Base-by-base conservation (phyloP, 1,140 invertebrate species). In the Conus ventricosus region DNA sequence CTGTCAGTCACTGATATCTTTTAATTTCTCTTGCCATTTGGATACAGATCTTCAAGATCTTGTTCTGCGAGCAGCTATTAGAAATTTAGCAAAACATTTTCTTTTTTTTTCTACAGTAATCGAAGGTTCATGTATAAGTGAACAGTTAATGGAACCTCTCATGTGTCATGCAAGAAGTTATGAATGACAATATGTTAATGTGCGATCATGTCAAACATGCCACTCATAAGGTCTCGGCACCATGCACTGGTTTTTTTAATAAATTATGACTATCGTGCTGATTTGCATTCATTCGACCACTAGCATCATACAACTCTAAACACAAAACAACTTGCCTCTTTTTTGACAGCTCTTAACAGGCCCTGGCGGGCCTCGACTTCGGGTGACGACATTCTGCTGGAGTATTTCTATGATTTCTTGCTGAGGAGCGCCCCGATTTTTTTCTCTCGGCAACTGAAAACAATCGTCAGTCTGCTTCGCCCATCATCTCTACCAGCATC, bases 341-440 rank as follows among this genome's bases (percentile, higher is more conserved):
- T 97, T 95, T 98, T 98, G 23, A 98, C 97, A 91, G 96, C 96
- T 80, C 96, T 96, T 81, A 98, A 97, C 63, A 98, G 96, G 90
- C 97, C 96, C 92, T 97, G 97, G 94, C 97, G 97, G 92, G 96
- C 96, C 55, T 96, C 95, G 90, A 95, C 94, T 88, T 96, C 96
- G 96, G 93, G 25, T 55, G 87, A 76, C 80, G 71, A 87, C 71
- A 87, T 87, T 7, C 51, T 81, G 13, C 80, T 81, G 27, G 15
- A 51, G 80, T 81, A 23, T 54, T 53, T 54, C 39, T 20, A 20
- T 6, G 5, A 54, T 51, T 81, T 54, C 23, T 54, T 51, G 51
- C 4, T 27, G 80, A 54, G 54, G 10, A 81, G 39, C 80, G 55
- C 7, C 7, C 27, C 51, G 80, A 23, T 81, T 81, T 57, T 23